A percentile compares a stretch with the other conserved stretches of the same genome.
These are phyloP conservation scores for Zaprionus obscuricornis DNA, from an alignment of 2,888 invertebrate genomes.

Conservation along the genomic window DNA sequence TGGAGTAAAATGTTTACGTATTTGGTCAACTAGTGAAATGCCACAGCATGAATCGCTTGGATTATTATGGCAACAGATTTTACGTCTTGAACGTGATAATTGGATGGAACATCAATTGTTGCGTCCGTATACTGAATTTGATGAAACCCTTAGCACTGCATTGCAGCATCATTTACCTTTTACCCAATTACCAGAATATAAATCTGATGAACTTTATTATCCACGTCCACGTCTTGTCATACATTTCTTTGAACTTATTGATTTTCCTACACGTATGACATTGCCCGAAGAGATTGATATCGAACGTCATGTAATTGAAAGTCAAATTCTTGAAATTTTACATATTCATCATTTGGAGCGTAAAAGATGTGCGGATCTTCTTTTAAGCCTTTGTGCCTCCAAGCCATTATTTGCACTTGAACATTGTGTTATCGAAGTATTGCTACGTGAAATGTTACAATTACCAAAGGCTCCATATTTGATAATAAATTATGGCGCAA, in stretches of 20 bases:
- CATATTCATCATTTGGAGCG: slow-evolving; percentile 93
- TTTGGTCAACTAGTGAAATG: slow-evolving; percentile 92
- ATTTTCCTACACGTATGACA: slow-evolving; percentile 93
- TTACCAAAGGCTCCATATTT: slow-evolving; percentile 94
- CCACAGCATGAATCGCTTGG: slow-evolving; percentile 98
- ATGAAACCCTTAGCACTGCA: slow-evolving; percentile 96
- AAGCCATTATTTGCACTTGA: slow-evolving; percentile 96
- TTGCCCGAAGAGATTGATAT: slow-evolving; percentile 98
- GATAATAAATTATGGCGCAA: slow-evolving; percentile 96
- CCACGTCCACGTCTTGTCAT: slow-evolving; percentile 97
- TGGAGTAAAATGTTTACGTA: slow-evolving; percentile 90
- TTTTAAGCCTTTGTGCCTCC: slow-evolving; percentile 93
- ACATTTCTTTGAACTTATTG: slow-evolving; percentile 98
- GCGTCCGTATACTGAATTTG: slow-evolving; percentile 97
- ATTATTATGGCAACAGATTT: slow-evolving; percentile 96
- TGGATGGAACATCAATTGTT: slow-evolving; percentile 98
- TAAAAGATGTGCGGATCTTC: slow-evolving; percentile 95
- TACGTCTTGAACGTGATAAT: slow-evolving; percentile 94
- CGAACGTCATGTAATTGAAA: slow-evolving; percentile 97
- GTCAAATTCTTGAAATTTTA: slow-evolving; percentile 96
- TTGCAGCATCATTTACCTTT: slow-evolving; percentile 96
- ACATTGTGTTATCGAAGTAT: slow-evolving; percentile 98
- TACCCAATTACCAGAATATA: too few relatives aligned
- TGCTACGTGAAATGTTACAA: slow-evolving; percentile 96
- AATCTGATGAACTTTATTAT: slow-evolving; percentile 89